A percentile compares a stretch with the other conserved stretches of the same genome.
Evolutionary conservation across 2,113 vertebrate genomes (phyloP).

Genomic region (Neolamprologus toae): DNA sequence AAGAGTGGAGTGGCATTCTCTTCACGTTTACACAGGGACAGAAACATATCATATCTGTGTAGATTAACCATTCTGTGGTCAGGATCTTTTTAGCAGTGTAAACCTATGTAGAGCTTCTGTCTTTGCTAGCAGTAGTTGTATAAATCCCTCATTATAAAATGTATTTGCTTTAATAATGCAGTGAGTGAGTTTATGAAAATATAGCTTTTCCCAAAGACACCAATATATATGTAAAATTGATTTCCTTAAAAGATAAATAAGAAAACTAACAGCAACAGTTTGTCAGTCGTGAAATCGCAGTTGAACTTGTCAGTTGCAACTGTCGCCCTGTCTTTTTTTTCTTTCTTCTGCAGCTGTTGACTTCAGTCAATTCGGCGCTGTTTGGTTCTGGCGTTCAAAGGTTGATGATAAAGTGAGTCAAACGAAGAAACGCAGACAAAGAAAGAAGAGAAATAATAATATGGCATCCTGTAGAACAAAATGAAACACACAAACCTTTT

Average conservation of each 20-base stretch:
- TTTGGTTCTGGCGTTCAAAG: not conserved
- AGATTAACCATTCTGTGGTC: not conserved
- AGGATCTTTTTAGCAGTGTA: not conserved
- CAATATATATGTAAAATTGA: not conserved
- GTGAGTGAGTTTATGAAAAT: not conserved
- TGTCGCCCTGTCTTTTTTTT: not conserved
- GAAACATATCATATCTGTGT: not conserved
- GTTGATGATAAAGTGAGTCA: not conserved
- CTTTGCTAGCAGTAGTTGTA: not conserved
- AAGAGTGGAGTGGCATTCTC: not conserved
- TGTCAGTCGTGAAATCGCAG: not conserved
- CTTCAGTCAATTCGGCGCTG: not conserved
- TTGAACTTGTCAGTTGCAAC: not conserved
- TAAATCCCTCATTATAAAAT: not conserved
- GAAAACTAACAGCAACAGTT: not conserved
- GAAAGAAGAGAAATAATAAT: not conserved
- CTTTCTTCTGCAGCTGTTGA: constrained; percentile 16
- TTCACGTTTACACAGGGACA: not conserved
- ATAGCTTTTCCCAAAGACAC: not conserved
- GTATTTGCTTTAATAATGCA: not conserved
- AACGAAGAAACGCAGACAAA: not conserved
- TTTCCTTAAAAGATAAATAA: constrained; percentile 21
- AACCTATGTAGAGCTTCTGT: not conserved
- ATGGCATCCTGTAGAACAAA: not conserved
- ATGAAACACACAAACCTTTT: constrained; percentile 11